Evolutionary conservation across 2,888 invertebrate species (phyloP), one percentile per base, ranked within the genome.

Genomic region (Erebia aethiops): DNA sequence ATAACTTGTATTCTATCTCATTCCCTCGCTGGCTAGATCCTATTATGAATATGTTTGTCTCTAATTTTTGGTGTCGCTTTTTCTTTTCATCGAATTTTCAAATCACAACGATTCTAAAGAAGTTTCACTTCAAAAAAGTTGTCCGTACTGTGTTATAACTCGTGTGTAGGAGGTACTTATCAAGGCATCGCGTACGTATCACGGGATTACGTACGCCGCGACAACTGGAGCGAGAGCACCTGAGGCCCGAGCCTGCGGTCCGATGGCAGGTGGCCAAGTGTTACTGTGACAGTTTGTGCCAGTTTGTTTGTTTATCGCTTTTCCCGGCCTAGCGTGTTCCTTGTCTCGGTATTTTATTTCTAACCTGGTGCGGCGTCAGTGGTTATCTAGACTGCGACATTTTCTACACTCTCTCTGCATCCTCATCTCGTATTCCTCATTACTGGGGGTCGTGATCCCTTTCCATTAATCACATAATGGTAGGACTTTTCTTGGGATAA

Each of bases 141-240:
- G 11, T 57, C 5, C 11, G 8, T 13, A 16, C 11, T 14, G 26
- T 35, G n/a, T 35, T 58, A 8, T 14, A 0, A 10, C 14, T 41
- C 3, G 9, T n/a, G 35, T 16, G 11, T 26, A 26, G 41, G 16
- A 26, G 41, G 16, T 41, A 18, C 16, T 41, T 35, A 54, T 54
- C 52, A 64, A 35, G 64, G 35, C 63, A 58, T 67, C 70, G 64
- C 67, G 41, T 58, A 57, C 70, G 64, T 67, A 70, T 70, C 72
- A 68, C 67, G 64, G 54, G 18, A 58, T 56, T 70, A 63, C 67
- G 51, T 68, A 64, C 64, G 41, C 4, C 35, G 71, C 64, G 69
- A 58, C 57, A 73, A 73, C 66, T 73, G 67, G 71, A 73, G 73
- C 71, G 62, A 69, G 18, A 71, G 46, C 67, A 65, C 70, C 72